These are phyloP conservation scores for Amazona vittata DNA, from an alignment of 2,113 vertebrate genomes.

Conservation along the genomic window DNA sequence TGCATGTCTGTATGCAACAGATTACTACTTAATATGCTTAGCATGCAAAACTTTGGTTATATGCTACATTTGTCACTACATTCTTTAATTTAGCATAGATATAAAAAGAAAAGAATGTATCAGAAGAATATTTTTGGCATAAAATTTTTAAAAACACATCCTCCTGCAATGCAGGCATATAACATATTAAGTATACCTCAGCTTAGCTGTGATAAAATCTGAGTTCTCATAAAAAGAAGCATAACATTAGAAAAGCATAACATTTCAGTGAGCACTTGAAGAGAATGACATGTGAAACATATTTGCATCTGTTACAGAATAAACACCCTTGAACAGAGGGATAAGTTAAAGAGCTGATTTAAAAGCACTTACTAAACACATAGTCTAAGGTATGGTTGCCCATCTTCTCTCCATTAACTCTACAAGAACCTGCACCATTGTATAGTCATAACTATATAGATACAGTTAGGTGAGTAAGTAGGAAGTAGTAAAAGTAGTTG, in stretches of 20 bases:
- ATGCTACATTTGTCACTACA: background rate
- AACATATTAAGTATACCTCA: background rate
- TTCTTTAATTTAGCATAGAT: background rate
- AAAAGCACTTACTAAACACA: background rate
- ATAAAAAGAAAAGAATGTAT: background rate
- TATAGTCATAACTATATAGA: background rate
- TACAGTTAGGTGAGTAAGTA: background rate
- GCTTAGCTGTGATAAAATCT: background rate
- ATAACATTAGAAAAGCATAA: background rate
- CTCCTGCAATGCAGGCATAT: background rate
- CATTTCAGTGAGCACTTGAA: background rate
- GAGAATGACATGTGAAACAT: background rate
- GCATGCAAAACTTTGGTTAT: background rate
- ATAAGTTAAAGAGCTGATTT: background rate
- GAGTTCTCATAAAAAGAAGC: background rate
- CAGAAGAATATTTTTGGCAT: background rate
- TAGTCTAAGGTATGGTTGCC: background rate
- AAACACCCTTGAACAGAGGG: background rate
- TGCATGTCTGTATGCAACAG: background rate
- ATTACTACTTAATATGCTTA: background rate
- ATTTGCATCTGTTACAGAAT: background rate
- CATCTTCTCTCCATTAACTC: background rate
- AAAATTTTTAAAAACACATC: background rate
- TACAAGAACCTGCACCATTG: background rate
- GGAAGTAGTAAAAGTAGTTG: background rate